phyloP scores from a whole-genome alignment of 2,113 vertebrate species.

The Gadus chalcogrammus region DNA sequence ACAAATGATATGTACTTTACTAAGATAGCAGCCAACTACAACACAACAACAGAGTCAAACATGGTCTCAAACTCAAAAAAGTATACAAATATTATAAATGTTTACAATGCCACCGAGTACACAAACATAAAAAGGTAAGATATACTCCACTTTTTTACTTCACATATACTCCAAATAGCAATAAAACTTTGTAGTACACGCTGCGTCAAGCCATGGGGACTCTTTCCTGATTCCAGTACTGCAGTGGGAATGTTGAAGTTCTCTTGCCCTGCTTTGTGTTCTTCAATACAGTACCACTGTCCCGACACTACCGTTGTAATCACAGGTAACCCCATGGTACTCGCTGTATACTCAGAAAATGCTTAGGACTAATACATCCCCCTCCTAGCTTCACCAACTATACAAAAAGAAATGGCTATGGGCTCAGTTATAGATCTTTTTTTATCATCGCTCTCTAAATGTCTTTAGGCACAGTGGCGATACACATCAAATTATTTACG shows the following conservation, averaged over 20 bases:
- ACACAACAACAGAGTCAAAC: constrained; percentile 44
- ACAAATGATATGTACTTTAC: constrained; percentile 55
- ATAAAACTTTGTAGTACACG: constrained; percentile 42
- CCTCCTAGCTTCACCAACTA: background rate
- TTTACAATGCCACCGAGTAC: constrained; percentile 57
- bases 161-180: constrained; percentile 37
- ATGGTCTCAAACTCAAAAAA: constrained; percentile 37
- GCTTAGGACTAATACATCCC: background rate
- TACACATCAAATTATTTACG: background rate
- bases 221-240: constrained; percentile 51
- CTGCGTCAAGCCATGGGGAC: constrained; percentile 42
- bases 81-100: constrained; percentile 56
- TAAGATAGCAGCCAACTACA: constrained; percentile 64
- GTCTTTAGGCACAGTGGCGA: background rate
- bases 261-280: constrained; percentile 9
- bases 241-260: constrained; percentile 26
- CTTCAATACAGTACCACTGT: constrained; percentile 17
- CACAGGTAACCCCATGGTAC: background rate
- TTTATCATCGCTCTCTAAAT: background rate
- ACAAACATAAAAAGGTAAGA: constrained; percentile 41
- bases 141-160: constrained; percentile 35
- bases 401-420: background rate
- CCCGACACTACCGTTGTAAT: background rate
- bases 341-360: background rate
- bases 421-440: background rate